Conservation (phyloP, 2,888 invertebrate genomes). For the Craniophora ligustri region DNA sequence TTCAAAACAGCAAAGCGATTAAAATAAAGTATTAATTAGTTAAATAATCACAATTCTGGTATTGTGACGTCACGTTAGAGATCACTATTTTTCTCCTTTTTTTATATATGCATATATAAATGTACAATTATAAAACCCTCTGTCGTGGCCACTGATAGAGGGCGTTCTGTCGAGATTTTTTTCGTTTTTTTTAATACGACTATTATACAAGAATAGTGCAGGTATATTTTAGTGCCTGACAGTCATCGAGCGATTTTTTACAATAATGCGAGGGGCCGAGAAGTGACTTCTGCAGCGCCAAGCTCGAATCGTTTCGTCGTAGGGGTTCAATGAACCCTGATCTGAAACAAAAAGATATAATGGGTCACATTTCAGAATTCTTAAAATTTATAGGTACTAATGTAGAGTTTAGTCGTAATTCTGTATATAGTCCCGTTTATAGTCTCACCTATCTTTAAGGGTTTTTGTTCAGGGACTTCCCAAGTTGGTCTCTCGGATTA, state of each 20-base stretch:
- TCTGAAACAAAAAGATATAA: constrained; percentile 80
- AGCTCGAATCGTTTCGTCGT: constrained; percentile 86
- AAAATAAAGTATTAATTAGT: constrained; percentile 60
- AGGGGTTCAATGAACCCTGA: constrained; percentile 74
- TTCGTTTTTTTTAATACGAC: constrained; percentile 76
- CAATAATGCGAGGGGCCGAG: constrained; percentile 77
- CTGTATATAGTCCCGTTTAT: no score
- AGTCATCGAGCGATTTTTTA: constrained; percentile 82
- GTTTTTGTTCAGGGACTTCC: no score
- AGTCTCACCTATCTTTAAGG: no score
- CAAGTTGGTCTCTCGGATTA: no score
- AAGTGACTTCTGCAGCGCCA: constrained; percentile 67
- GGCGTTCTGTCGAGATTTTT: constrained; percentile 77
- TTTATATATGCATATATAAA: constrained; percentile 87
- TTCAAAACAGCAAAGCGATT: constrained; percentile 73
- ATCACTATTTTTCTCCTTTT: constrained; percentile 78
- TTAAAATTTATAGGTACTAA: no score
- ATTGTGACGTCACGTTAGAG: constrained; percentile 88
- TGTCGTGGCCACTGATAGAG: constrained; percentile 86
- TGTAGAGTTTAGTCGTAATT: no score
- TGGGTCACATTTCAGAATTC: no score
- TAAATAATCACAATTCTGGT: constrained; percentile 76
- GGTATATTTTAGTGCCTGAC: constrained; percentile 75
- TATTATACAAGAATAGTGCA: constrained; percentile 83
- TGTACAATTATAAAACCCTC: constrained; percentile 71